Percentiles rank a stretch among this genome's conserved stretches.
These are phyloP conservation scores for Chiloscyllium plagiosum DNA, from an alignment of 2,113 vertebrate species.

Conservation along the genomic window DNA sequence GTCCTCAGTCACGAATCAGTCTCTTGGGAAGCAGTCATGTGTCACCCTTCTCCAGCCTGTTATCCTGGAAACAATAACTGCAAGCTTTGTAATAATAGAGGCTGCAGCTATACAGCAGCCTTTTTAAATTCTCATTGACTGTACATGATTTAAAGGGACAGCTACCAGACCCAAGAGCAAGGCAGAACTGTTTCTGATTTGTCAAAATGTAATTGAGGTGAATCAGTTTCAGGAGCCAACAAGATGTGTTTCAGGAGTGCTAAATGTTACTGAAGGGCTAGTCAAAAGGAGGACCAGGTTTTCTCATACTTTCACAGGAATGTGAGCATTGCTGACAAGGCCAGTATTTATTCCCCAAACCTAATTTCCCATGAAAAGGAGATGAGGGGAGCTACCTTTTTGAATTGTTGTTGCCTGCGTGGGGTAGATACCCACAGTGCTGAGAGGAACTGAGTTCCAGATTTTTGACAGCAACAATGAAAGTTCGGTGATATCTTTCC, in stretches of 20 bases:
- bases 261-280: not conserved
- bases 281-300: not conserved
- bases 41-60: not conserved
- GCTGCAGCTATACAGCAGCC: not conserved
- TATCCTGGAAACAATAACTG: not conserved
- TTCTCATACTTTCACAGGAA: not conserved
- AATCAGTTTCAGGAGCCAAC: not conserved
- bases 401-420: not conserved
- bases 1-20: not conserved
- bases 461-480: not conserved
- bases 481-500: too few species aligned
- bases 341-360: not conserved
- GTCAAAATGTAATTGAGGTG: not conserved
- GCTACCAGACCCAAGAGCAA: not conserved
- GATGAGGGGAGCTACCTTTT: not conserved
- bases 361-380: not conserved
- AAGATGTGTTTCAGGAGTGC: not conserved
- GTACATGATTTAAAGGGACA: not conserved
- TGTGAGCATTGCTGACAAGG: not conserved
- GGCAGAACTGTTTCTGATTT: not conserved
- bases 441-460: not conserved
- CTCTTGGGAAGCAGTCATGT: not conserved
- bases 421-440: not conserved
- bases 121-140: not conserved
- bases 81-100: not conserved